Evolutionary conservation across 2,888 invertebrate species (phyloP), one percentile per base, ranked within the genome.

Genomic region (Pachydiplax longipennis): DNA sequence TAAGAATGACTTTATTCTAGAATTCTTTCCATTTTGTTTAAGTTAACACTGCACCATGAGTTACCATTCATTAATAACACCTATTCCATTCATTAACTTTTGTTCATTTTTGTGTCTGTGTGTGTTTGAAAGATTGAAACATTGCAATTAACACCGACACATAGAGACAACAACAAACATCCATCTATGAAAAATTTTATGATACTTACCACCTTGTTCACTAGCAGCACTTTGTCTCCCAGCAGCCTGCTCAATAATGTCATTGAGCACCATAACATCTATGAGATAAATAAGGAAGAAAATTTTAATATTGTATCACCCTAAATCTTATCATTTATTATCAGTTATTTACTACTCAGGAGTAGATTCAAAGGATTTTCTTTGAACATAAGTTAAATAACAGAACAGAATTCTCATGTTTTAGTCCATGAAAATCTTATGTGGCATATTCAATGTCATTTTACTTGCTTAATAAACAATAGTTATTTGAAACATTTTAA

Each of bases 251-350:
- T 99, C 98, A 93, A 99, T 98, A 93, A 99, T 98, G 94, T 99
- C 98, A 94, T 98, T 99, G 93, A 99, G 95, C 93, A 99, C 99
- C 98, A 99, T 98, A 92, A 99, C 98, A 95, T 99, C 99, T 99
- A 53, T 18, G 95, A 90, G 95, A 94, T n/a, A 91, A 92, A 90
- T 94, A n/a, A 10, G 2, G 15, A 18, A 53, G 53, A 53, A 53
- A 53, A 53, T 1, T 18, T 53, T 53, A 18, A 18, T 53, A 18
- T 3, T 53, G 53, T 18, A 53, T 53, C 53, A 53, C 44, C 8
- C 44, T 44, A 44, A 44, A 8, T 5, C 0, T 44, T 10, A 44
- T 10, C 8, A 44, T 44, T 44, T 44, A n/a, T 44, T 44, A 37
- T 37, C 44, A 44, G 10, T 4, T 44, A 10, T 44, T 44, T 44